phyloP scores from a whole-genome alignment of 2,113 vertebrate genomes.

The Oncorhynchus mykiss region DNA sequence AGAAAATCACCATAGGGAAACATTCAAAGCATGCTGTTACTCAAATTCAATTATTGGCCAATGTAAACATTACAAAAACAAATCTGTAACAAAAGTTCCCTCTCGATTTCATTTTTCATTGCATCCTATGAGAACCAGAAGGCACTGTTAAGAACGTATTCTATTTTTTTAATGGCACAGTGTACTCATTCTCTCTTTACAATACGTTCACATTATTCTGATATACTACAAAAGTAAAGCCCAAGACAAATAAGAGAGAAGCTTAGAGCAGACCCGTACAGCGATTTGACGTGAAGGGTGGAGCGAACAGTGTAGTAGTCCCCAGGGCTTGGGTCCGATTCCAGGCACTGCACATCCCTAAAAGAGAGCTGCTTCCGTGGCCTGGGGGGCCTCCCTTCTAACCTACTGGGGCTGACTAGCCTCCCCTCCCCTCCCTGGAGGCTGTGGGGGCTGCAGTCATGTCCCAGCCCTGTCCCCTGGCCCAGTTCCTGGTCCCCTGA shows the following conservation, averaged over 20 bases:
- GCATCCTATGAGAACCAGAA: too few relatives aligned
- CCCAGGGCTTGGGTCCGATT: constrained; percentile 24
- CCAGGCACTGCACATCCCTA: constrained; percentile 22
- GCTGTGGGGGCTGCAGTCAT: constrained; percentile 34
- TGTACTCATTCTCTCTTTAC: not conserved
- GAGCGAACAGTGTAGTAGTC: constrained; percentile 32
- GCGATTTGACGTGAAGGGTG: constrained; percentile 46
- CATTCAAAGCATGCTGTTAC: too few relatives aligned
- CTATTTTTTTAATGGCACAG: not conserved
- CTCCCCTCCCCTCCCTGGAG: constrained; percentile 24
- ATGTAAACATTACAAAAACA: too few relatives aligned
- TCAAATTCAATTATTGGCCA: too few relatives aligned
- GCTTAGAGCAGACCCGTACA: constrained; percentile 45
- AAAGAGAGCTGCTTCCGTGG: constrained; percentile 35
- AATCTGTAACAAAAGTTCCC: too few relatives aligned
- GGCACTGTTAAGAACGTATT: not conserved
- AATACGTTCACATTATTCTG: not conserved
- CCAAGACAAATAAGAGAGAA: not conserved
- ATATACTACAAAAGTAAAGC: not conserved
- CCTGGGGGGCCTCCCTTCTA: constrained; percentile 4
- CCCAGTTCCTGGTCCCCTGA: constrained; percentile 26
- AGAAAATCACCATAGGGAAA: too few relatives aligned
- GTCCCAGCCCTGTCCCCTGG: not conserved
- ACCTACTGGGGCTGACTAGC: not conserved
- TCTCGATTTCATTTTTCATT: too few relatives aligned